A percentile compares a stretch with the other conserved stretches of the same genome.
phyloP scores from a whole-genome alignment of 2,113 vertebrate species.

The Strix uralensis region DNA sequence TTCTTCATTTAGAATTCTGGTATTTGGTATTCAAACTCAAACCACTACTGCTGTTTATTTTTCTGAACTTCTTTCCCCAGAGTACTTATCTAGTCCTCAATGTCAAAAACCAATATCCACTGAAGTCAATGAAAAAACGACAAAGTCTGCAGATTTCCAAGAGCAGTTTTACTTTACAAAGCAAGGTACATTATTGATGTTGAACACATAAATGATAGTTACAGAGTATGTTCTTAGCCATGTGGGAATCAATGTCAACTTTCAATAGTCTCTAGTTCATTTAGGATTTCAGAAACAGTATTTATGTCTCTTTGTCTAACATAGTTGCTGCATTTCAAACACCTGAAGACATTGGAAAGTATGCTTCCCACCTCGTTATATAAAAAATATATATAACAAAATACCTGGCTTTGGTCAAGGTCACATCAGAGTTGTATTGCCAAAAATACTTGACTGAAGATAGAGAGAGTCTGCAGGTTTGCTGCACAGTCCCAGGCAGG shows the following conservation, averaged over 20 bases:
- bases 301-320: background rate
- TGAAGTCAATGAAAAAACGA: background rate
- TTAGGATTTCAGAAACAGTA: background rate
- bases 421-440: background rate
- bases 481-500: background rate
- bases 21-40: background rate
- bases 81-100: background rate
- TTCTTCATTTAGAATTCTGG: background rate
- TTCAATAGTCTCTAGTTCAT: background rate
- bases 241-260: background rate
- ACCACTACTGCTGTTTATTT: background rate
- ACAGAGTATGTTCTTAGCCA: background rate
- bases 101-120: background rate
- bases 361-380: background rate
- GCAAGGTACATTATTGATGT: background rate
- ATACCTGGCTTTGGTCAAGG: background rate
- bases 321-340: background rate
- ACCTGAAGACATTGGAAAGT: background rate
- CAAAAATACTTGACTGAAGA: background rate
- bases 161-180: background rate
- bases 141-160: background rate
- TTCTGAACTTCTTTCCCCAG: background rate
- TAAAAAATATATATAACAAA: background rate
- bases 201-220: background rate
- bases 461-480: background rate